Conservation (phyloP, 1,140 invertebrate species). For the Calycopis cecrops region DNA sequence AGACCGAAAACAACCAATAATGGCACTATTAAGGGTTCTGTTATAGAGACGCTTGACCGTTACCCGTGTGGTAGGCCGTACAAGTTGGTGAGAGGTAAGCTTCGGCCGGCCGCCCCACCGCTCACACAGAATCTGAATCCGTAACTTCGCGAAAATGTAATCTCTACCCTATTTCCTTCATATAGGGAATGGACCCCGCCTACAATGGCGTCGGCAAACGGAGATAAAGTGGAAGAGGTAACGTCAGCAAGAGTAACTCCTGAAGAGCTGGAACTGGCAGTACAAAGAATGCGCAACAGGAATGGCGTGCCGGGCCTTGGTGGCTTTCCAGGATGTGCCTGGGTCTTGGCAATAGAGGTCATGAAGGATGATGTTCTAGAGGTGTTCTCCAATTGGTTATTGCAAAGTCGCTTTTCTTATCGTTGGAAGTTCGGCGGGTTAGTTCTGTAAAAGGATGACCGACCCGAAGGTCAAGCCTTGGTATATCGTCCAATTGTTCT, state of each 20-base stretch:
- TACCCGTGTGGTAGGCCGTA: slow-evolving; percentile 17
- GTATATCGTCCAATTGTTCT: too few relatives aligned
- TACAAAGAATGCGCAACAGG: too few relatives aligned
- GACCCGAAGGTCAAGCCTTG: too few relatives aligned
- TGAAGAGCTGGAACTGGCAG: too few relatives aligned
- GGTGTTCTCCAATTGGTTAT: background rate
- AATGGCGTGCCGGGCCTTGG: too few relatives aligned
- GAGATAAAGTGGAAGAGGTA: too few relatives aligned
- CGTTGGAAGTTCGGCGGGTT: background rate
- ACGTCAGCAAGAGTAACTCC: too few relatives aligned
- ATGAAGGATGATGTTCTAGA: background rate
- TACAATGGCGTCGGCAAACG: too few relatives aligned
- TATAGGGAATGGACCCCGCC: too few relatives aligned
- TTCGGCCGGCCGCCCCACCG: slow-evolving; percentile 3
- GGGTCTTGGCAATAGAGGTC: background rate
- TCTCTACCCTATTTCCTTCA: background rate
- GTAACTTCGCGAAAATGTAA: background rate
- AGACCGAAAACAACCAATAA: too few relatives aligned
- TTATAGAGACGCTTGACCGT: background rate
- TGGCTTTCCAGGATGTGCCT: too few relatives aligned
- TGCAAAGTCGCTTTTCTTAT: background rate
- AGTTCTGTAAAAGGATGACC: background rate
- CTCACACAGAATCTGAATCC: slow-evolving; percentile 5
- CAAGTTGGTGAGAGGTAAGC: background rate
- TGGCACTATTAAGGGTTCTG: too few relatives aligned